Evolutionary conservation across 2,113 vertebrate genomes (phyloP).

Genomic region (Tichodroma muraria): DNA sequence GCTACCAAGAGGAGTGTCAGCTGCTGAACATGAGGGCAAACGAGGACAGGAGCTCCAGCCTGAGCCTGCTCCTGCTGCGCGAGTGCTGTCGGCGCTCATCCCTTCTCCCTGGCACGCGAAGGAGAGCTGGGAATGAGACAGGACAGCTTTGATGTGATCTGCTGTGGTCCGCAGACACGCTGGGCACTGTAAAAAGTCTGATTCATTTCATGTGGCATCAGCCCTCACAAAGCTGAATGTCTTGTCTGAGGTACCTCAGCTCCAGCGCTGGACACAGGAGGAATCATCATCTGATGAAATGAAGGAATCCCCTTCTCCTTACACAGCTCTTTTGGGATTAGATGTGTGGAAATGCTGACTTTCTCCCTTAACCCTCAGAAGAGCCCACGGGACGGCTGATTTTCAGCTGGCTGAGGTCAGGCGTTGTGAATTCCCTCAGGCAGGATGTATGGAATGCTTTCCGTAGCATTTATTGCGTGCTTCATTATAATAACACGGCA

Average conservation of each 20-base stretch:
- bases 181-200: not conserved
- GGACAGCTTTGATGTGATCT: not conserved
- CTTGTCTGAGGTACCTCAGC: not conserved
- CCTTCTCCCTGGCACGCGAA: not conserved
- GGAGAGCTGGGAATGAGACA: not conserved
- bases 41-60: not conserved
- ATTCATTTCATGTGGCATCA: not conserved
- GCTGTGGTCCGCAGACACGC: not conserved
- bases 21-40: not conserved
- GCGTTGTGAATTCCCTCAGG: not conserved
- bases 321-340: not conserved
- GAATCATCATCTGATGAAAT: not conserved
- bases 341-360: not conserved
- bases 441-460: not conserved
- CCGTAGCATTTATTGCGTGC: accelerated
- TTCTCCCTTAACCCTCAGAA: not conserved
- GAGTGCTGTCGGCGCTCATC: not conserved
- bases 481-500: accelerated
- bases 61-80: not conserved
- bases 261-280: not conserved
- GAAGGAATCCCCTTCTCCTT: not conserved
- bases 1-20: not conserved
- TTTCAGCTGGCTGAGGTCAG: not conserved
- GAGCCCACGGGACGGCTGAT: not conserved
- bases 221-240: not conserved